Conservation (phyloP, 2,113 vertebrate genomes). For the Polypterus senegalus region DNA sequence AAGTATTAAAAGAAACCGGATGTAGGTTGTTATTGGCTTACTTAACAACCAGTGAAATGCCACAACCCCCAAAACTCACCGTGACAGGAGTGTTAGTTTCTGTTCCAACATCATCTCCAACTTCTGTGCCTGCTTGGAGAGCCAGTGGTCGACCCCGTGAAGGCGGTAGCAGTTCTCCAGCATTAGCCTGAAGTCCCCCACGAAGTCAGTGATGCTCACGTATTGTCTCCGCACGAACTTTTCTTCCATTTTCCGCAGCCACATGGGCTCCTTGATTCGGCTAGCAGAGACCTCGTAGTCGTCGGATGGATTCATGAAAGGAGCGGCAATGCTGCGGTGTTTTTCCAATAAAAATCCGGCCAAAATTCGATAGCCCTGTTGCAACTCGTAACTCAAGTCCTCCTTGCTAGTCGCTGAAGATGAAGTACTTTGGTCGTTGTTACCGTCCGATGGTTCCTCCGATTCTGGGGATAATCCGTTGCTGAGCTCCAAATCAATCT, state of each 20-base stretch:
- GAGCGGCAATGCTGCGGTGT: conserved; percentile 64
- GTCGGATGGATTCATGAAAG: conserved; percentile 58
- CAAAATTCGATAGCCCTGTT: conserved; percentile 79
- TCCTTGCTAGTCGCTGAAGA: conserved; percentile 28
- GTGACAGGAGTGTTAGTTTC: conserved; percentile 81
- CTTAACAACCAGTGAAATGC: too few relatives aligned
- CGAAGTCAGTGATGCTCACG: conserved; percentile 75
- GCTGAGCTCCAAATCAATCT: too few relatives aligned
- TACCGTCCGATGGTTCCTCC: too few relatives aligned
- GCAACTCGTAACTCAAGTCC: conserved; percentile 67
- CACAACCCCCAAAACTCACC: conserved; percentile 42
- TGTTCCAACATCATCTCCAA: conserved; percentile 91
- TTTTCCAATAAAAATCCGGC: conserved; percentile 76
- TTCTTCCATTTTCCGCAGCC: conserved; percentile 72
- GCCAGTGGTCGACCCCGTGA: conserved; percentile 88
- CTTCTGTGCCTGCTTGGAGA: conserved; percentile 92
- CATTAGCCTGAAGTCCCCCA: conserved; percentile 85
- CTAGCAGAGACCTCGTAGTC: conserved; percentile 23
- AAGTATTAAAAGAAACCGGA: too few relatives aligned
- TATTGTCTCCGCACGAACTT: conserved; percentile 75
- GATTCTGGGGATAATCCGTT: too few relatives aligned
- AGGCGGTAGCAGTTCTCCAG: conserved; percentile 81
- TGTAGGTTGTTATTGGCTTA: too few relatives aligned
- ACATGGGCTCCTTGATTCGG: conserved; percentile 40
- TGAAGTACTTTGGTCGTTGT: too few relatives aligned